Evolutionary conservation across 2,888 invertebrate genomes (phyloP).

Genomic region (Caenorhabditis sulstoni): DNA sequence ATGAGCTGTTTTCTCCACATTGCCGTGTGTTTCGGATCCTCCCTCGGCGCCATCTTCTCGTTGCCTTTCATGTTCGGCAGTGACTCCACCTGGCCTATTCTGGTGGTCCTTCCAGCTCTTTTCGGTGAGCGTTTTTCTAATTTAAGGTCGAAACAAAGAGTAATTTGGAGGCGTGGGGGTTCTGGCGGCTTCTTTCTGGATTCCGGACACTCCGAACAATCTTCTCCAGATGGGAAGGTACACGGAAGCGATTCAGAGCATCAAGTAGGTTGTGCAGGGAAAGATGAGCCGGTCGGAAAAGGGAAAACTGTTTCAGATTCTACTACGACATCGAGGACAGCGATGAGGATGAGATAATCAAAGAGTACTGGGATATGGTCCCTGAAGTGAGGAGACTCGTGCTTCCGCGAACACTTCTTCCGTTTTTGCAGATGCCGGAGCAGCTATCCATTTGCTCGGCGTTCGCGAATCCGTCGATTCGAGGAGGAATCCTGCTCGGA

Average conservation of each 20-base stretch:
- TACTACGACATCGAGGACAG: conserved; percentile 71
- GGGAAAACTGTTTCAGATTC: conserved; percentile 61
- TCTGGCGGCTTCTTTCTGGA: conserved; percentile 54
- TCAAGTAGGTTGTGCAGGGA: conserved; percentile 52
- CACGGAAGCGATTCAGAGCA: conserved; percentile 69
- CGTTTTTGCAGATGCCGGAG: conserved; percentile 60
- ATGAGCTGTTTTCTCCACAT: conserved; percentile 76
- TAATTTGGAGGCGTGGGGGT: conserved; percentile 21
- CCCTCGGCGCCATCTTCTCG: conserved; percentile 74
- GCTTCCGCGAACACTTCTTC: too few species aligned
- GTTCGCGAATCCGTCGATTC: conserved; percentile 50
- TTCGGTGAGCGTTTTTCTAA: conserved; percentile 48
- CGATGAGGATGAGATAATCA: conserved; percentile 72
- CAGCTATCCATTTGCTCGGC: conserved; percentile 68
- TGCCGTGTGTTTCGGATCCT: conserved; percentile 75
- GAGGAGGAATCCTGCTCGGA: conserved; percentile 72
- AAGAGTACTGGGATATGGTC: conserved; percentile 72
- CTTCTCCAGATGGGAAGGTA: conserved; percentile 67
- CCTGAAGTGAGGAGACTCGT: conserved; percentile 62
- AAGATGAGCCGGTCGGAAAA: background rate
- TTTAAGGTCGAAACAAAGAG: too few species aligned
- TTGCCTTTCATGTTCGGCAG: conserved; percentile 74
- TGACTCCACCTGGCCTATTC: conserved; percentile 67
- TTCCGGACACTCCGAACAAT: conserved; percentile 76
- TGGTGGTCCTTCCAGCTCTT: conserved; percentile 69